These are phyloP conservation scores for Eospalax fontanierii DNA, from an alignment of 2,797 vertebrate genomes.

Conservation along the genomic window DNA sequence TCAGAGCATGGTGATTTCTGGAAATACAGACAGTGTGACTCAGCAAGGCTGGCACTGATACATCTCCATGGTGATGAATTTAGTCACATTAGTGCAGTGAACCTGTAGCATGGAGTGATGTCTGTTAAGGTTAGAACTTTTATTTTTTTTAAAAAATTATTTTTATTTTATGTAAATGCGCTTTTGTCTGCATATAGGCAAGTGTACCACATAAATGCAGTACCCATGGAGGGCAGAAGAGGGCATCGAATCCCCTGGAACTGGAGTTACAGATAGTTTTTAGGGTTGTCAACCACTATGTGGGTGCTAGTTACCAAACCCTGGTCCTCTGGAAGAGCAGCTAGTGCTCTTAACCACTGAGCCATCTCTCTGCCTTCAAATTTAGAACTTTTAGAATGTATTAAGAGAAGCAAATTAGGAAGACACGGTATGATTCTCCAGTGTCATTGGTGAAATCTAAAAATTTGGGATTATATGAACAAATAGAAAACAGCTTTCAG, in stretches of 20 bases:
- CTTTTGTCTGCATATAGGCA: too few relatives aligned
- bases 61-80: background rate
- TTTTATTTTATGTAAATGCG: too few relatives aligned
- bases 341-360: too few relatives aligned
- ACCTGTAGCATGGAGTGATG: background rate
- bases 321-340: too few relatives aligned
- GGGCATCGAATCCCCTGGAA: too few relatives aligned
- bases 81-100: background rate
- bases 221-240: too few relatives aligned
- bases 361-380: too few relatives aligned
- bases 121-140: constrained; percentile 1
- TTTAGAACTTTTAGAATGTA: background rate
- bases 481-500: background rate
- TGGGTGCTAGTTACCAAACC: too few relatives aligned
- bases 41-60: background rate
- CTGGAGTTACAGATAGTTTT: too few relatives aligned
- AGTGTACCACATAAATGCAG: too few relatives aligned
- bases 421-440: background rate
- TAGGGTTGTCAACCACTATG: too few relatives aligned
- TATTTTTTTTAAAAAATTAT: too few relatives aligned
- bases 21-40: background rate
- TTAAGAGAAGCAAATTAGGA: background rate
- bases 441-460: background rate
- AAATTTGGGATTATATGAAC: background rate
- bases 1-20: background rate